Base-by-base conservation (phyloP, 2,797 vertebrate species). In the Tachyglossus aculeatus region DNA sequence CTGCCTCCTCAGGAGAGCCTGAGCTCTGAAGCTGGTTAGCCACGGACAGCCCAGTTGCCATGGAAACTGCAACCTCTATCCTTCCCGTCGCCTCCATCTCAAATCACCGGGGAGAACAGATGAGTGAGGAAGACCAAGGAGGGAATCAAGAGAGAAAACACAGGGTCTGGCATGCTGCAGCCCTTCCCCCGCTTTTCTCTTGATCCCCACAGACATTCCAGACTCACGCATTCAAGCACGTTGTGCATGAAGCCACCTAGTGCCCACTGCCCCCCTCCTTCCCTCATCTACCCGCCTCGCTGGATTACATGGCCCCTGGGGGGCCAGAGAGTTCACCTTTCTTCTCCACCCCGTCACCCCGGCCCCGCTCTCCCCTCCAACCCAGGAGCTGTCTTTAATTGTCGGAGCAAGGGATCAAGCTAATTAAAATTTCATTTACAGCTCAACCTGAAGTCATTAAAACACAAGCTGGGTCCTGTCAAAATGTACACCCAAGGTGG, bases 361-460 rank as follows among this genome's bases (percentile, higher is more conserved):
- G 11, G 47, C 40, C 36, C 50, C 27, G 34, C 7, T 34, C 50
- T 14, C 25, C 66, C 29, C 43, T 52, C 53, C 29, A 24, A 21
- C 64, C 54, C 59, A 48, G 38, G 39, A 44, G 34, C 62, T 65
- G 32, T n/a, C 55, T 32, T 59, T 65, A 70, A 71, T 65, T 63
- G 36, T 10, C 67, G 33, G 62, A 76, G 29, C 39, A 33, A 73
- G 67, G 39, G 29, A 70, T 47, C 24, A 57, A 83, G 76, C 80
- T 90, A 88, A 90, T 88, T 89, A 90, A 91, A 89, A 84, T 82
- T 78, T 67, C 78, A 88, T 65, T 83, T 82, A 81, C 62, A 32
- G 82, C 74, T 84, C 81, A 89, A 86, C 51, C 71, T 75, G 74
- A 73, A 79, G 78, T 81, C 86, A 84, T 77, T 84, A 83, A 89